phyloP scores from a whole-genome alignment of 2,888 invertebrate species.

The Anticlea derivata region DNA sequence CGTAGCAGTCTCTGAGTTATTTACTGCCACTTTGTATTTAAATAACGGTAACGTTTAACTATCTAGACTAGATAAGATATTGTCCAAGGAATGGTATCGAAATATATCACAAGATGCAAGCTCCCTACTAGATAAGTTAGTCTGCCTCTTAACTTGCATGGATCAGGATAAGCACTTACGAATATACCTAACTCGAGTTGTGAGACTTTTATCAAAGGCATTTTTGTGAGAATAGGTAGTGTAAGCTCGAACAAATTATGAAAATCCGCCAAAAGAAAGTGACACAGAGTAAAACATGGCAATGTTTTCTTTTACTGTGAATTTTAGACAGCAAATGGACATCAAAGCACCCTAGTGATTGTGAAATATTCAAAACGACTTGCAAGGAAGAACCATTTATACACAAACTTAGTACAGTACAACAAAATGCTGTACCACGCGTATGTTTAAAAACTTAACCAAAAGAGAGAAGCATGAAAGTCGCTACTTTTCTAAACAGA shows the following conservation, averaged over 20 bases:
- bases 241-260: no score
- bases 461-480: conserved; percentile 12
- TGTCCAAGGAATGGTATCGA: neutral
- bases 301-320: no score
- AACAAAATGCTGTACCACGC: no score
- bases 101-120: conserved; percentile 10
- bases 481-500: conserved; percentile 17
- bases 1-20: conserved; percentile 23
- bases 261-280: no score
- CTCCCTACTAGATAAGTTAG: neutral
- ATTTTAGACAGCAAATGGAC: no score
- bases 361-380: no score
- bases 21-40: conserved; percentile 26
- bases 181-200: neutral
- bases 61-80: conserved; percentile 24
- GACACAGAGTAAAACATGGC: no score
- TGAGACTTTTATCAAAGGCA: neutral
- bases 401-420: no score
- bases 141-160: neutral
- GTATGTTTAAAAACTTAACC: neutral
- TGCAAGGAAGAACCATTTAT: no score
- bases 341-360: no score
- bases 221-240: no score
- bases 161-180: neutral
- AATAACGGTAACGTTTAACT: conserved; percentile 27